These are phyloP conservation scores for Callocephalon fimbriatum DNA, from an alignment of 2,113 vertebrate species.

Conservation along the genomic window DNA sequence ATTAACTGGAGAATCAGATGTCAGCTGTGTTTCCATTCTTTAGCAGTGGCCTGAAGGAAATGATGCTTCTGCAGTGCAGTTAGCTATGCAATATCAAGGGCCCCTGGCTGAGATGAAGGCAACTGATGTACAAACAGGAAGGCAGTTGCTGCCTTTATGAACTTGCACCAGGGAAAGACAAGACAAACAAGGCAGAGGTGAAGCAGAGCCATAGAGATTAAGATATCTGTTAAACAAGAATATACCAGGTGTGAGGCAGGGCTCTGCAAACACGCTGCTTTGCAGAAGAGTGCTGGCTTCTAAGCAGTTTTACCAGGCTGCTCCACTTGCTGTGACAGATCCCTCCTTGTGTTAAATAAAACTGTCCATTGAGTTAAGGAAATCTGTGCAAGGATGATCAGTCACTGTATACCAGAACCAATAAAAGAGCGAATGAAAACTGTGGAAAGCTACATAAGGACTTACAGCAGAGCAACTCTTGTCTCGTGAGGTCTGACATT, in stretches of 20 bases:
- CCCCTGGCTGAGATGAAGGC: background rate
- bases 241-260: background rate
- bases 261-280: background rate
- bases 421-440: background rate
- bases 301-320: background rate
- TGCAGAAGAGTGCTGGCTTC: background rate
- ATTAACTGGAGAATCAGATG: slow-evolving; percentile 14
- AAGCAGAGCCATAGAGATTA: background rate
- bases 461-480: background rate
- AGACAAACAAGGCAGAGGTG: background rate
- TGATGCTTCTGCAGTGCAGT: background rate
- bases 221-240: background rate
- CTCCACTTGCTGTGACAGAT: background rate
- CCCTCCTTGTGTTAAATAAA: background rate
- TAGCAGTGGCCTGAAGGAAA: background rate
- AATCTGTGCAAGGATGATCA: background rate
- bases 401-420: background rate
- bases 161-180: background rate
- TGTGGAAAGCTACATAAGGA: background rate
- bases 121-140: background rate
- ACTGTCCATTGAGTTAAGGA: background rate
- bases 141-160: background rate
- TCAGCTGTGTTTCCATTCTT: background rate
- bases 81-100: background rate
- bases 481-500: background rate